Evolutionary conservation across 2,888 invertebrate genomes (phyloP), one percentile per base, ranked within the genome.

Genomic region (Mythimna vitellina): DNA sequence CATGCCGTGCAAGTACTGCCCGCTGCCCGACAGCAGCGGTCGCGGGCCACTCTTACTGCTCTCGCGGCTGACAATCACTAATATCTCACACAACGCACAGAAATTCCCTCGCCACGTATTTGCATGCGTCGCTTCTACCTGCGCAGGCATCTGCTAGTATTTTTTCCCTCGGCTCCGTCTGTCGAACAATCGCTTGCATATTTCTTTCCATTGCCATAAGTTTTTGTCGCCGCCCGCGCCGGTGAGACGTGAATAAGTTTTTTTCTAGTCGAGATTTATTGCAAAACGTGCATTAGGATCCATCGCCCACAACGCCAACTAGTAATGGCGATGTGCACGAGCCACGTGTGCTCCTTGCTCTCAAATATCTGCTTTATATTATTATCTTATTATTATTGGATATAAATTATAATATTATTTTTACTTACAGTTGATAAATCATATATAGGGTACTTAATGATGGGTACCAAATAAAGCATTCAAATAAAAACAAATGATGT

Each of bases 231-330:
- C 71, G 65, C 57, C 68, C 70, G 74, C 65, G 76, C 77, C 78
- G 83, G 72, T 78, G 80, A 81, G 86, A 86, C 85, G 86, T 91
- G 90, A 91, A 92, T 91, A 87, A 77, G 78, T 74, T 80, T 88
- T 91, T 90, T 91, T 91, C 72, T 51, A 46, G 65, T 73, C n/a
- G 81, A 91, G 90, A 93, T 93, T 93, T 93, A 93, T 93, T 90
- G 89, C 85, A 81, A 87, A 83, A 77, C 80, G 77, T 83, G 80
- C 76, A 86, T 82, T 81, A 78, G 76, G 58, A 63, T 76, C 49
- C 65, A 76, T 65, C 35, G 73, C 67, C 63, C 76, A 83, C 81
- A 81, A 81, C 80, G 78, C 76, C 56, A 53, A 71, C 56, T 70
- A 74, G 67, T 86, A 78, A 78, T 77, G 74, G 82, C 65, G 22